Evolutionary conservation across 2,113 vertebrate genomes (phyloP), one percentile per base, ranked within the genome.

Genomic region (Onychostruthus taczanowskii): DNA sequence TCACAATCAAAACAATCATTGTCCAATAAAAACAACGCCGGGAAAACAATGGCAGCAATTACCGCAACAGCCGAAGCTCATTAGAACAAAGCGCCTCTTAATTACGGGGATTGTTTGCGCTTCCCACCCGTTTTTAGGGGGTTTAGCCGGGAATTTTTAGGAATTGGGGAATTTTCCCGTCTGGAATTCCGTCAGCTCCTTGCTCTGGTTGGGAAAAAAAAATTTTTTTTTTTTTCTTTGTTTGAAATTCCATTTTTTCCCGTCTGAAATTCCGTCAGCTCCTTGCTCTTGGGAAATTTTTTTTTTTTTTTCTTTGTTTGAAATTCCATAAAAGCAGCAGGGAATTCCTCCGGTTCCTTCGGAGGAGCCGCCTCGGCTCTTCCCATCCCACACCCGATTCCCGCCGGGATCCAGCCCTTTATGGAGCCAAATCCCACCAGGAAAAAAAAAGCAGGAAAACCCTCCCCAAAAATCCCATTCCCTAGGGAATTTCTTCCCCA

Each of bases 361-460:
- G 52, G 41, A 76, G 72, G 43, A 56, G 9, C 6, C 12, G 9
- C 35, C 28, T 58, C 35, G 24, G 37, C 0, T 0, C 8, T 0
- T 47, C 26, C 44, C 16, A 22, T 27, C 37, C 67, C 56, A 3
- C 16, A 10, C 10, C 66, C 13, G 30, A 55, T 24, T 47, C 70
- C 84, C 4, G 20, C 20, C 21, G n/a, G 16, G 44, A 68, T 10
- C 1, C 1, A 41, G 28, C 41, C n/a, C 73, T 72, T 73, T 26
- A 2, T 1, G 35, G 27, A 21, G 35, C 28, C 77, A 22, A 37
- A 43, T 11, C 49, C 15, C 10, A 46, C 52, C 6, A n/a, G 14
- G 11, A 13, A 28, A 20, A 41, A 0, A 59, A 88, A 41, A 0
- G 0, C 7, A 15, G 46, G 28, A 24, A 39, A 64, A 23, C 50